A percentile compares a stretch with the other conserved stretches of the same genome.
These are phyloP conservation scores for Sciaenops ocellatus DNA, from an alignment of 2,797 vertebrate genomes.

Conservation along the genomic window DNA sequence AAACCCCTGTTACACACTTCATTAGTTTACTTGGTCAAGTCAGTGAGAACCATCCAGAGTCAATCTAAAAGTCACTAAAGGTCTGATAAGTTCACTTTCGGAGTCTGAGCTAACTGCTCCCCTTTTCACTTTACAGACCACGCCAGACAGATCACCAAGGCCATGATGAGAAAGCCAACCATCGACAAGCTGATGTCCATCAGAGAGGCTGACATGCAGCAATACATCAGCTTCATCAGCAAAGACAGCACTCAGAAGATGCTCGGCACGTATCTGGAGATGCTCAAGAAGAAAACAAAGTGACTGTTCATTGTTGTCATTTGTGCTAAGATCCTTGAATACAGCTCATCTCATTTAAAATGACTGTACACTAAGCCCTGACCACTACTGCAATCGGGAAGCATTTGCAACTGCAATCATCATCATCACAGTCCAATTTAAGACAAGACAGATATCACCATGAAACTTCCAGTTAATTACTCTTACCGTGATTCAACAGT, in stretches of 20 bases:
- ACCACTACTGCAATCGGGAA: not conserved
- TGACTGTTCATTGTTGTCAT: not conserved
- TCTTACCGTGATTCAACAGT: too few relatives aligned
- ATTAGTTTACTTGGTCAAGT: too few relatives aligned
- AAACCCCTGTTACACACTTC: too few relatives aligned
- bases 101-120: not conserved
- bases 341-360: not conserved
- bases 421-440: too few relatives aligned
- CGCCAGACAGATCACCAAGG: slow-evolving; percentile 81
- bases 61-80: too few relatives aligned
- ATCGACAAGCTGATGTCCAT: slow-evolving; percentile 87
- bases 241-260: slow-evolving; percentile 95
- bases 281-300: slow-evolving; percentile 85
- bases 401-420: not conserved
- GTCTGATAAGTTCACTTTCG: too few relatives aligned
- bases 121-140: slow-evolving; percentile 66
- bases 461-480: too few relatives aligned
- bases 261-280: slow-evolving; percentile 87
- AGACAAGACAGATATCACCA: too few relatives aligned
- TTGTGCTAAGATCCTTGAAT: not conserved
- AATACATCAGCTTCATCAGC: slow-evolving; percentile 89
- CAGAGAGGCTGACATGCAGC: slow-evolving; percentile 88
- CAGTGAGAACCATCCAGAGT: too few relatives aligned
- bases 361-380: not conserved
- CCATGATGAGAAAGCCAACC: slow-evolving; percentile 90